Evolutionary conservation across 2,797 vertebrate genomes (phyloP).

Genomic region (Lutjanus argentimaculatus): DNA sequence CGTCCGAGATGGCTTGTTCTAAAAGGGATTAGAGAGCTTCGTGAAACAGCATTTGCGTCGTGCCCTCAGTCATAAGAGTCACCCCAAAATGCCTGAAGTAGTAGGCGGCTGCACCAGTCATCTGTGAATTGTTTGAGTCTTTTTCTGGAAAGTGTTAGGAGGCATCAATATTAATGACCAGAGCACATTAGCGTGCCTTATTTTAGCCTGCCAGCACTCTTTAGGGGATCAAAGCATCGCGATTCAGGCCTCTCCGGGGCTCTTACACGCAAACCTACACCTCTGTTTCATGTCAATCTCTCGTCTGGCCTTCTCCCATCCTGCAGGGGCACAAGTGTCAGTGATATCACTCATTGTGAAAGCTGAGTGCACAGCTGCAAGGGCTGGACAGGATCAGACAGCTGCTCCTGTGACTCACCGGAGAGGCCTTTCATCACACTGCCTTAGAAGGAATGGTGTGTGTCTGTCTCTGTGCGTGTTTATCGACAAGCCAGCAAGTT

Average conservation of each 20-base stretch:
- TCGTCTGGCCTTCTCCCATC: constrained; percentile 41
- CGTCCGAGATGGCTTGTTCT: not conserved
- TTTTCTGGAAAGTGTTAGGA: constrained; percentile 36
- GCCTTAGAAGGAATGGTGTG: constrained; percentile 68
- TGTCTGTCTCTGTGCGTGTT: constrained; percentile 28
- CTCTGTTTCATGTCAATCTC: constrained; percentile 57
- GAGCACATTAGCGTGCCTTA: constrained; percentile 47
- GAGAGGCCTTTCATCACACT: constrained; percentile 76
- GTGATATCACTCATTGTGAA: constrained; percentile 73
- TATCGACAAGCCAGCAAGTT: constrained; percentile 24
- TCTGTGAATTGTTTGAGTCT: constrained; percentile 53
- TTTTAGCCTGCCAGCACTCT: constrained; percentile 56
- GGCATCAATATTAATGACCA: constrained; percentile 52
- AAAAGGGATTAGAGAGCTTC: constrained; percentile 2
- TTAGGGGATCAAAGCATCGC: constrained; percentile 57
- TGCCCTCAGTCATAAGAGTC: constrained; percentile 21
- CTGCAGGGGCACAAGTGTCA: constrained; percentile 36
- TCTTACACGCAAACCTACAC: constrained; percentile 34
- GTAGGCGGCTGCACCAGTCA: constrained; percentile 18
- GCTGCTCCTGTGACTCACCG: constrained; percentile 80
- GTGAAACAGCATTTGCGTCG: constrained; percentile 41
- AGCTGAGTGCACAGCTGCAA: constrained; percentile 76
- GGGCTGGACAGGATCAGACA: constrained; percentile 70
- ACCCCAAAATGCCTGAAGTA: constrained; percentile 1
- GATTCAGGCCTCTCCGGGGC: not conserved